Evolutionary conservation across 1,140 invertebrate genomes (phyloP).

Genomic region (Octopus bimaculoides): DNA sequence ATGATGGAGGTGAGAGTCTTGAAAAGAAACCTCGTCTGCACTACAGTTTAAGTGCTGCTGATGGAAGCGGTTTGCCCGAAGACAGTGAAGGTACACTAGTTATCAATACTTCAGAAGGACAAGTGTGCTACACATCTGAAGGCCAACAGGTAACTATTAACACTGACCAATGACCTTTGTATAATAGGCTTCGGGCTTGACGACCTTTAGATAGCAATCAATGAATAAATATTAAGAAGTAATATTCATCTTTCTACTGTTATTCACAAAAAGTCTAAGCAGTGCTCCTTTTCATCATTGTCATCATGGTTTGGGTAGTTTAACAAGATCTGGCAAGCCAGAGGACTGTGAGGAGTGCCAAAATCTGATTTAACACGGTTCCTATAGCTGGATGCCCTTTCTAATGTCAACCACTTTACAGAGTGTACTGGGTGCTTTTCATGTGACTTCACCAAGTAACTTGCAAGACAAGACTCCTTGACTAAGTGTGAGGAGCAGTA

Average conservation of each 20-base stretch:
- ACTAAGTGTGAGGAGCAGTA: no score
- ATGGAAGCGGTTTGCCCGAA: constrained; percentile 15
- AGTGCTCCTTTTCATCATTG: background rate
- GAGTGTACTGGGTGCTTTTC: no score
- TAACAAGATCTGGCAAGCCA: background rate
- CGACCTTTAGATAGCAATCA: background rate
- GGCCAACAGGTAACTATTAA: constrained; percentile 5
- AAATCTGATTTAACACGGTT: no score
- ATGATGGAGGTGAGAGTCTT: background rate
- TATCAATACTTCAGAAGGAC: constrained; percentile 34
- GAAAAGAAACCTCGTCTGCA: constrained; percentile 24
- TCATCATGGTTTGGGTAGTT: background rate
- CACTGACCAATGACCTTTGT: background rate
- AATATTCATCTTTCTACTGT: background rate
- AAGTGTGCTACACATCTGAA: constrained; percentile 15
- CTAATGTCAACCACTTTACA: no score
- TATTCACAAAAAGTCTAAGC: background rate
- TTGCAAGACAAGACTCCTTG: no score
- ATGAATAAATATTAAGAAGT: background rate
- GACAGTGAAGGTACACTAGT: constrained; percentile 38
- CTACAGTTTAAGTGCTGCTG: constrained; percentile 11
- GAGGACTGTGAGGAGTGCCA: no score
- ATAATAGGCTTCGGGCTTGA: no score
- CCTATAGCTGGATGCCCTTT: no score
- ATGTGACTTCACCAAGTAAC: no score